Base-by-base conservation (phyloP, 2,888 invertebrate species). In the Pollenia amentaria region DNA sequence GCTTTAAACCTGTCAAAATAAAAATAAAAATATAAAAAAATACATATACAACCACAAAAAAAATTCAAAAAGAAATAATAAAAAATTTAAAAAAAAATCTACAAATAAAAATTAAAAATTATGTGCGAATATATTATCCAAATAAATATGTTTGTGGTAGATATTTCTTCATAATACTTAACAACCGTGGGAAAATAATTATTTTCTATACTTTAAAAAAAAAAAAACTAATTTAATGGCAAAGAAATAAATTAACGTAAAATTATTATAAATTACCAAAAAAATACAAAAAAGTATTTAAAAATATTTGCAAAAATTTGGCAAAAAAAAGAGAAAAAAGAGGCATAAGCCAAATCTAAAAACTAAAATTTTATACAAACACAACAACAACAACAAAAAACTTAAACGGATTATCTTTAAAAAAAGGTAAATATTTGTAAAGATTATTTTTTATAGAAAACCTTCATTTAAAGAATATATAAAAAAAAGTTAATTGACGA, bases 101-200 rank as follows among this genome's bases (percentile, higher is more conserved):
- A 62, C 16, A 67, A 77, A 57, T 51, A 51, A 79, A 80, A 85
- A 78, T 70, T 65, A 73, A 79, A 80, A 85, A 78, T 70, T 65
- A 79, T 86, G 65, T 67, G 79, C 76, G 60, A 83, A 86, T 76
- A 79, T 81, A 60, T 55, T 55, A 65, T 51, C 51, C 9, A 51
- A 51, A 7, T n/a, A 21, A 64, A 75, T 64, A 51, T 69, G 48
- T 65, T 48, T 79, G 18, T 69, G 3, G 16, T 83, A 44, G 21
- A 55, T 76, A 21, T 64, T 62, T 55, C 48, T 72, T 60, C 60
- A 62, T 42, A 65, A 73, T 73, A 62, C 60, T 69, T 77, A 87
- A 87, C 72, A 84, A 84, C 62, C 87, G 87, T 87, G 87, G 62
- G 86, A 87, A 84, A 78, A 81, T 84, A 72, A 62, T 65, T 55